Conservation (phyloP, 30 jellyfish, hydroid and myxozoan species). For the Phacellophora camtschatica region DNA sequence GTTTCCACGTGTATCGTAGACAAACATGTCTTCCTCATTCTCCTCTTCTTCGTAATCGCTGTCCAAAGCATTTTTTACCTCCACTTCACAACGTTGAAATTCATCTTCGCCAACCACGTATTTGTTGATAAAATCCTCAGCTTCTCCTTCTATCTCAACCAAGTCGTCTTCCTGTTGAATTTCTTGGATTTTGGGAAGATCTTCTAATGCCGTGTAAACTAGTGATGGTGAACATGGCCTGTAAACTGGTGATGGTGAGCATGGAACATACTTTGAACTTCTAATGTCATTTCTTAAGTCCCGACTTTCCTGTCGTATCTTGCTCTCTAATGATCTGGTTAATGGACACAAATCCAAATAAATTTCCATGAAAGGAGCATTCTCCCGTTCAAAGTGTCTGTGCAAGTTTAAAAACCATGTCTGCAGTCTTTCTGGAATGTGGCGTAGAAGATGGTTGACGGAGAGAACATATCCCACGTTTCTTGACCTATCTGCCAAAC, state of each 20-base stretch:
- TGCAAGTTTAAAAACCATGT: not conserved
- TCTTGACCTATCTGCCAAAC: not conserved
- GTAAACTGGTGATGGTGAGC: no score
- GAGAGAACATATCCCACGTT: not conserved
- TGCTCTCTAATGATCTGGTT: not conserved
- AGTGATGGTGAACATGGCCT: no score
- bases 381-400: not conserved
- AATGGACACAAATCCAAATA: conserved; percentile 19
- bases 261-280: no score
- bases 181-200: not conserved
- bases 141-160: conserved; percentile 71
- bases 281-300: not conserved
- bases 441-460: not conserved
- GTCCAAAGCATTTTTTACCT: conserved; percentile 19
- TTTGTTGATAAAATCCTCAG: conserved; percentile 66
- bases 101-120: conserved; percentile 60
- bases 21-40: not conserved
- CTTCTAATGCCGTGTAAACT: no score
- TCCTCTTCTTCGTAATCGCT: no score
- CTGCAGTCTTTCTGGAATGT: not conserved
- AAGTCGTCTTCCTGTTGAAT: not conserved
- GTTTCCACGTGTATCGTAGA: conserved; percentile 9
- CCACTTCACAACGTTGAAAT: conserved; percentile 18
- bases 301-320: not conserved
- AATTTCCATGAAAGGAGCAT: conserved; percentile 18